phyloP scores from a whole-genome alignment of 2,113 vertebrate genomes.

The Aegotheles bennettii region DNA sequence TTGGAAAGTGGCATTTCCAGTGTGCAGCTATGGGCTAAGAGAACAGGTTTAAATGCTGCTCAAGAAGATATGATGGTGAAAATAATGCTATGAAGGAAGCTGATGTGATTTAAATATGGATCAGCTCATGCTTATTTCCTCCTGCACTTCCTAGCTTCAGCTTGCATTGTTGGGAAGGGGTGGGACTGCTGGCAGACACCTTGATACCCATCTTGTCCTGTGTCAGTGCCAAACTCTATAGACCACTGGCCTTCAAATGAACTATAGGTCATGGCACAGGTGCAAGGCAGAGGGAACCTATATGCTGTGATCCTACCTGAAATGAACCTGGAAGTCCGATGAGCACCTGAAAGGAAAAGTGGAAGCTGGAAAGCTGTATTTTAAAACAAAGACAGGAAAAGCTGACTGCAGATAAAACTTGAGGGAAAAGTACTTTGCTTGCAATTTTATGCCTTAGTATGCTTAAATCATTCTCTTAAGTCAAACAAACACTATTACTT shows the following conservation, averaged over 20 bases:
- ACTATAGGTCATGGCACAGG: background rate
- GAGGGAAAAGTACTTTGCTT: rapidly evolving
- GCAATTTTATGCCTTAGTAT: background rate
- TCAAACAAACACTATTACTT: background rate
- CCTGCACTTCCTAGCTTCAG: background rate
- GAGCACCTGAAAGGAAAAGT: background rate
- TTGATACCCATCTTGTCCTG: background rate
- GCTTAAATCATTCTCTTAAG: background rate
- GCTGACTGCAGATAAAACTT: background rate
- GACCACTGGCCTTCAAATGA: background rate
- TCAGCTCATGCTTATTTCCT: background rate
- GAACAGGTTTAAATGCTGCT: background rate
- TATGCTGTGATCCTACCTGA: background rate
- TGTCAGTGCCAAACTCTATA: background rate
- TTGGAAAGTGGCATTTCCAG: conserved; percentile 1
- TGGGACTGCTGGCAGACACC: background rate
- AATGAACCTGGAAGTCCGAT: background rate
- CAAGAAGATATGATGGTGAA: background rate
- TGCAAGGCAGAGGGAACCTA: background rate
- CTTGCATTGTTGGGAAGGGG: no score
- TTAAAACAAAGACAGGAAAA: background rate
- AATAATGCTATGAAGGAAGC: background rate
- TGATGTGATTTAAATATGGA: background rate
- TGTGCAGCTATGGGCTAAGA: background rate
- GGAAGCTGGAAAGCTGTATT: background rate